Percentiles rank a stretch among this genome's conserved stretches.
Conservation (phyloP, 2,113 vertebrate genomes). For the Elephas maximus region DNA sequence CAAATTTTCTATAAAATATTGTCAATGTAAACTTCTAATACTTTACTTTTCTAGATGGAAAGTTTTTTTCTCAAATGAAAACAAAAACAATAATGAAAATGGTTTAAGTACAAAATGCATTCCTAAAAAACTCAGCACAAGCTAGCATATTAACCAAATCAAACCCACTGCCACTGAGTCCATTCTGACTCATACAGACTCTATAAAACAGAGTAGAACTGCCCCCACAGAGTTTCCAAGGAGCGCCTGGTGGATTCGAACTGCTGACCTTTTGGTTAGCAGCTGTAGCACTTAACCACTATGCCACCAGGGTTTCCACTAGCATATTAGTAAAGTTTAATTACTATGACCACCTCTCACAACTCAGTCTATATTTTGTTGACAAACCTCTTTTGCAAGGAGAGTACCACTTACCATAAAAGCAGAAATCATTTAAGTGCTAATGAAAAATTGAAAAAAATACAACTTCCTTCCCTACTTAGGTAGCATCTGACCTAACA, state of each 20-base stretch:
- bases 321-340: slow-evolving; percentile 9
- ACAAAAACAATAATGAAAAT: slow-evolving; percentile 11
- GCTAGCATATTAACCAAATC: neutral
- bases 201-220: too few species aligned
- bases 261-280: too few species aligned
- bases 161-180: too few species aligned
- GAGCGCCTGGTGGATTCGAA: too few species aligned
- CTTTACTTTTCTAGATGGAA: neutral
- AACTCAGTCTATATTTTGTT: slow-evolving; percentile 12
- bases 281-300: too few species aligned
- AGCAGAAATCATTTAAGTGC: slow-evolving; percentile 19
- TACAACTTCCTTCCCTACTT: neutral
- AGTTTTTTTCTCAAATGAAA: neutral
- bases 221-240: too few species aligned
- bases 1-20: neutral
- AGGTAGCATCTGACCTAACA: slow-evolving; percentile 42
- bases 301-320: neutral
- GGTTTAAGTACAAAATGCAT: neutral
- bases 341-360: neutral
- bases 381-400: slow-evolving; percentile 36
- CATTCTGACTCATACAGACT: too few species aligned
- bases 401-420: neutral
- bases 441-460: slow-evolving; percentile 18
- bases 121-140: slow-evolving; percentile 2
- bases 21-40: slow-evolving; percentile 41